Percentiles rank a stretch among this genome's conserved stretches.
phyloP scores from a whole-genome alignment of 2,113 vertebrate species.

The Melanotaenia duboulayi region DNA sequence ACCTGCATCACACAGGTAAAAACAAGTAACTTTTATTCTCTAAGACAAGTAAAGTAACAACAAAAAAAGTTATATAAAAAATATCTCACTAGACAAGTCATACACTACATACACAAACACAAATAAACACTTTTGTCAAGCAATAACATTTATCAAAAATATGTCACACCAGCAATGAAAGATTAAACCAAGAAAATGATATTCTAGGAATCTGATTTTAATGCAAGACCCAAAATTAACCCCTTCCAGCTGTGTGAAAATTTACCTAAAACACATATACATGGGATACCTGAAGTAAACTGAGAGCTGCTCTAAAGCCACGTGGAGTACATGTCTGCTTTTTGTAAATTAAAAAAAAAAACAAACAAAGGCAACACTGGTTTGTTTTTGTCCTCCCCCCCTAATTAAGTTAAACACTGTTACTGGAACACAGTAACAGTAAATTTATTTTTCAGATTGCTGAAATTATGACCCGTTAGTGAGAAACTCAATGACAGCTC shows the following conservation, averaged over 20 bases:
- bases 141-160: conserved; percentile 50
- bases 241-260: too few relatives aligned
- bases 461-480: too few relatives aligned
- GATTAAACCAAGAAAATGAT: conserved; percentile 1
- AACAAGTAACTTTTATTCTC: conserved; percentile 29
- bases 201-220: conserved; percentile 17
- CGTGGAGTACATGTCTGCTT: too few relatives aligned
- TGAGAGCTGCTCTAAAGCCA: too few relatives aligned
- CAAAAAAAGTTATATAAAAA: conserved; percentile 13
- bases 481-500: too few relatives aligned
- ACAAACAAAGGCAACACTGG: too few relatives aligned
- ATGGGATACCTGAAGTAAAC: too few relatives aligned
- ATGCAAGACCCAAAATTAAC: conserved; percentile 17
- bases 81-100: conserved; percentile 31
- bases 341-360: too few relatives aligned
- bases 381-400: too few relatives aligned
- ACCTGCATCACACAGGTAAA: conserved; percentile 65
- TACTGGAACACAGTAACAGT: too few relatives aligned
- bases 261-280: background rate
- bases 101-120: conserved; percentile 39
- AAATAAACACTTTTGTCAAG: background rate
- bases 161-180: conserved; percentile 57
- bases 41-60: conserved; percentile 6
- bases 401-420: too few relatives aligned
- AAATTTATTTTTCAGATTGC: too few relatives aligned